A percentile compares a stretch with the other conserved stretches of the same genome.
Conservation (phyloP, 2,888 invertebrate species). For the Deroplatys truncata region DNA sequence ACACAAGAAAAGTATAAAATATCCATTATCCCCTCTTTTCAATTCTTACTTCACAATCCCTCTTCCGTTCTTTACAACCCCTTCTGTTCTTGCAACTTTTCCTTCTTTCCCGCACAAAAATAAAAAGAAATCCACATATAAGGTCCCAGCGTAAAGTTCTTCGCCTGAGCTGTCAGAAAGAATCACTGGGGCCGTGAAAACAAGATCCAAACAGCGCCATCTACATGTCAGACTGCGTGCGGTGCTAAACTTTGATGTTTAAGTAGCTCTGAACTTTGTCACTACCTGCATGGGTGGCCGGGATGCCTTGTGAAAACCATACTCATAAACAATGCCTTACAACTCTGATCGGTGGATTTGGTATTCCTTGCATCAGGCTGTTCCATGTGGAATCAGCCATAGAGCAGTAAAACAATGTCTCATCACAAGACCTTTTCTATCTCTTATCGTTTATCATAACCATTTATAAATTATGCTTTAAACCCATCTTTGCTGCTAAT, state of each 20-base stretch:
- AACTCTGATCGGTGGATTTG: no score
- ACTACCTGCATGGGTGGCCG: no score
- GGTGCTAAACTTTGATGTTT: background rate
- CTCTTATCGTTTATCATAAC: no score
- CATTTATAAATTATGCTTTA: no score
- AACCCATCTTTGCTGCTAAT: no score
- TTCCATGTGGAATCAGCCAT: no score
- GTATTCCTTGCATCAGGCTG: no score
- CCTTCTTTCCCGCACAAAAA: background rate
- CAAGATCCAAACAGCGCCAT: background rate
- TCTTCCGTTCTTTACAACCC: background rate
- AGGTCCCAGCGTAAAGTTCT: background rate
- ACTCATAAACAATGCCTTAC: no score
- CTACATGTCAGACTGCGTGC: background rate
- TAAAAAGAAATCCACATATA: background rate
- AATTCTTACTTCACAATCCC: background rate
- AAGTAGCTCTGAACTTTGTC: background rate
- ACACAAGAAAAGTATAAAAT: constrained; percentile 14
- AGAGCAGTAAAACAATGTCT: no score
- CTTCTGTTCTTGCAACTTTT: background rate
- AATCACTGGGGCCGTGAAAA: background rate
- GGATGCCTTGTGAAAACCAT: no score
- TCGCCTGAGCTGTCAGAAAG: background rate
- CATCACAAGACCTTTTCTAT: no score
- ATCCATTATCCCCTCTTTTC: constrained; percentile 4